These are phyloP conservation scores for Drosophila grimshawi DNA, from an alignment of 1,140 invertebrate genomes.

Conservation along the genomic window DNA sequence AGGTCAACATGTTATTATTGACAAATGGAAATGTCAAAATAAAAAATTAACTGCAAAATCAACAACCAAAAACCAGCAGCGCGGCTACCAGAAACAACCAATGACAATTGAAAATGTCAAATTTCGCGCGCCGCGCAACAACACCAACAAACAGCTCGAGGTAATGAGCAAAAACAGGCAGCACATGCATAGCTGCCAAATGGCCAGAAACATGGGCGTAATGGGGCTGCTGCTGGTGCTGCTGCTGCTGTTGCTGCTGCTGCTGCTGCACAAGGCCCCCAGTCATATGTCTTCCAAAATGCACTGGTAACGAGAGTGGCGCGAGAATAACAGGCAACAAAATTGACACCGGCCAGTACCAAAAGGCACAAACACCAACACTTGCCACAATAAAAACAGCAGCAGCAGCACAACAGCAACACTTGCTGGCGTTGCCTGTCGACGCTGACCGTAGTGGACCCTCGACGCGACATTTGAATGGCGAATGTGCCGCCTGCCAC, in stretches of 20 bases:
- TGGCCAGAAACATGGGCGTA: constrained; percentile 49
- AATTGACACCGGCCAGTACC: constrained; percentile 52
- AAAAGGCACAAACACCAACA: constrained; percentile 38
- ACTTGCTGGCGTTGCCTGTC: constrained; percentile 34
- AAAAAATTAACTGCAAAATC: constrained; percentile 80
- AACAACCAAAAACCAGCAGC: constrained; percentile 48
- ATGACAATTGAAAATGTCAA: constrained; percentile 81
- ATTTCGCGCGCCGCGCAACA: constrained; percentile 48
- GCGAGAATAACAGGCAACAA: constrained; percentile 45
- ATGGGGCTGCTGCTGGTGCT: constrained; percentile 34
- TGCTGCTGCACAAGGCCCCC: background rate
- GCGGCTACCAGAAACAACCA: constrained; percentile 31
- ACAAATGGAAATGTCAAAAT: constrained; percentile 84
- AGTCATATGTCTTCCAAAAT: constrained; percentile 18
- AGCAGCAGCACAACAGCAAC: constrained; percentile 42
- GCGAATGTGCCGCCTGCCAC: constrained; percentile 48
- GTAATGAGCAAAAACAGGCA: constrained; percentile 42
- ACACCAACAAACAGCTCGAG: constrained; percentile 20
- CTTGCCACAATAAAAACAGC: background rate
- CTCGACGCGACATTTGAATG: constrained; percentile 60
- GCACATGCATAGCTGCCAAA: constrained; percentile 24
- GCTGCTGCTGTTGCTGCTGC: background rate
- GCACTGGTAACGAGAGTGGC: constrained; percentile 65
- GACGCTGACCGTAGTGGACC: constrained; percentile 60
- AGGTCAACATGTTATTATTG: constrained; percentile 79